These are phyloP conservation scores for Rapana venosa DNA, from an alignment of 2,888 invertebrate species.

Conservation along the genomic window DNA sequence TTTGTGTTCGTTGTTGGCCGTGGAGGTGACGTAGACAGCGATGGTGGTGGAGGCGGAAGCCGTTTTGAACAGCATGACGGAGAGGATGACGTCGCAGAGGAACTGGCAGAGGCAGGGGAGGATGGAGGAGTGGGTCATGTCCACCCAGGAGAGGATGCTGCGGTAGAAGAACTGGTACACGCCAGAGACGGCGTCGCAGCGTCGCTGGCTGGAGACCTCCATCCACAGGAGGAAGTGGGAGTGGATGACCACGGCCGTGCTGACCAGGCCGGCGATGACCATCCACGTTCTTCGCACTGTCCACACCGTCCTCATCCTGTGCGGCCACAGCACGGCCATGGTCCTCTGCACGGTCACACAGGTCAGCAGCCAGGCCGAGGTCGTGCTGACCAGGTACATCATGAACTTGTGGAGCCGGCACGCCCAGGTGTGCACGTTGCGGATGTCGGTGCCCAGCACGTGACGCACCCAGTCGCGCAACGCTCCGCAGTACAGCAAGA, in stretches of 20 bases:
- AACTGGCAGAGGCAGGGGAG: neutral
- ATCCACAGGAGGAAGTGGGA: neutral
- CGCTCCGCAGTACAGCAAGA: neutral
- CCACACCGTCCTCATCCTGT: neutral
- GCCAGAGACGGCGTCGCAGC: neutral
- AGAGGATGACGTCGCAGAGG: neutral
- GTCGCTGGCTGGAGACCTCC: neutral
- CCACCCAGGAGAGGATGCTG: neutral
- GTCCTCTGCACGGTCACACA: conserved; percentile 25
- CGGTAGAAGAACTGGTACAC: neutral
- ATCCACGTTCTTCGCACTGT: neutral
- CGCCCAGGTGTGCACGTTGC: neutral
- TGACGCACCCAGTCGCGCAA: neutral
- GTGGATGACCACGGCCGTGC: neutral
- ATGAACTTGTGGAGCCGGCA: neutral
- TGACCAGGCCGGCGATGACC: neutral
- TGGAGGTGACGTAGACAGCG: neutral
- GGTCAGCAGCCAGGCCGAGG: conserved; percentile 26
- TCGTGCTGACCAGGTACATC: neutral
- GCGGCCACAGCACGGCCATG: neutral
- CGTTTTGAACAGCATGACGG: neutral
- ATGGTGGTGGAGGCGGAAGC: neutral
- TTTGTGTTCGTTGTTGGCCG: neutral
- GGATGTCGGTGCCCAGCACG: neutral
- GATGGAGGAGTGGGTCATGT: neutral